phyloP scores from a whole-genome alignment of 2,113 vertebrate species.

The Willisornis vidua region DNA sequence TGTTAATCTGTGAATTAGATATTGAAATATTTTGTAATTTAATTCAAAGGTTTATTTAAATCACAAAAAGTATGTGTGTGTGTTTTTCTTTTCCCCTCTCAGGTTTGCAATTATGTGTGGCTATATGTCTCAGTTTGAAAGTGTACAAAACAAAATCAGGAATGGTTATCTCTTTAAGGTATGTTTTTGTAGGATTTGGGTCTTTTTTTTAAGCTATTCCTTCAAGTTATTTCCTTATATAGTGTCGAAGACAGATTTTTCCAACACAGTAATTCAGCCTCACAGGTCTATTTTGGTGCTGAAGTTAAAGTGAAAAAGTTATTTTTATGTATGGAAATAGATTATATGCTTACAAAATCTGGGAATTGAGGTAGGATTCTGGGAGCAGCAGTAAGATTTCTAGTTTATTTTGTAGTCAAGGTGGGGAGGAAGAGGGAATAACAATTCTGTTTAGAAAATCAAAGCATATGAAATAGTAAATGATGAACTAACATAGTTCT shows the following conservation, averaged over 20 bases:
- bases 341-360: neutral
- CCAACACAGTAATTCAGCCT: neutral
- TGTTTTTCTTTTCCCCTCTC: conserved; percentile 66
- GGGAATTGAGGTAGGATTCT: neutral
- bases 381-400: neutral
- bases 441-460: neutral
- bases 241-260: conserved; percentile 10
- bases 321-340: neutral
- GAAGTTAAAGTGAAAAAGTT: neutral
- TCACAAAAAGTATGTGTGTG: conserved; percentile 65
- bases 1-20: conserved; percentile 27
- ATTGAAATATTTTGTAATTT: conserved; percentile 44
- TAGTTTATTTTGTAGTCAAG: neutral
- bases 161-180: conserved; percentile 96
- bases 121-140: conserved; percentile 91
- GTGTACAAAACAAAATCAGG: conserved; percentile 94
- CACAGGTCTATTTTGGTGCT: neutral
- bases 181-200: conserved; percentile 62
- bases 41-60: conserved; percentile 46
- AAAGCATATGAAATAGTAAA: neutral
- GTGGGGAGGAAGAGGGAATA: neutral
- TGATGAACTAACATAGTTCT: neutral
- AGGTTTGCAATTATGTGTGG: conserved; percentile 97
- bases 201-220: neutral
- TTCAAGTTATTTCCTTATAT: conserved; percentile 41